Evolutionary conservation across 2,888 invertebrate genomes (phyloP).

Genomic region (Therioaphis trifolii): DNA sequence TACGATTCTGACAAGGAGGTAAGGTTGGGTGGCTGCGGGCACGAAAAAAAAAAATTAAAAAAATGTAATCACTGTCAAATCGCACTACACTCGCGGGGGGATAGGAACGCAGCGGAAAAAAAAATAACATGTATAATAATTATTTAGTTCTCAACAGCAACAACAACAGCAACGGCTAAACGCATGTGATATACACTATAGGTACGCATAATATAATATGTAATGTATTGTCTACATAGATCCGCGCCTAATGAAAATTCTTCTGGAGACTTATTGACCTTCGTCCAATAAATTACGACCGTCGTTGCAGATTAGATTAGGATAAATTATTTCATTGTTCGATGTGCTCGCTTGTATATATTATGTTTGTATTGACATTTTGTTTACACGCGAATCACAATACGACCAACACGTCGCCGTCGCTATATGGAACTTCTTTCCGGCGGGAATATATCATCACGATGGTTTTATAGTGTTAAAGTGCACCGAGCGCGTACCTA

Average conservation of each 20-base stretch:
- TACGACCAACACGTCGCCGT: too few species aligned
- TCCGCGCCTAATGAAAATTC: conserved; percentile 37
- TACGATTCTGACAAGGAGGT: neutral
- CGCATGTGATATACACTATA: neutral
- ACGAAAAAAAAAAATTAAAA: too few species aligned
- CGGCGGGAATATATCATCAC: neutral
- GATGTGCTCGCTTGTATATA: neutral
- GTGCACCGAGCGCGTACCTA: too few species aligned
- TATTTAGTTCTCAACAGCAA: neutral
- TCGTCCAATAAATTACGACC: conserved; percentile 38
- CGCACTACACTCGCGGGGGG: too few species aligned
- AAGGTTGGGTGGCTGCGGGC: neutral
- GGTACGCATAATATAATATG: too few species aligned
- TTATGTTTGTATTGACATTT: neutral
- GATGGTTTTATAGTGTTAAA: neutral
- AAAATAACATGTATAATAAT: neutral
- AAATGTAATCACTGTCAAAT: neutral
- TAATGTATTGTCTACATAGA: conserved; percentile 25
- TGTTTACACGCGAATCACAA: too few species aligned
- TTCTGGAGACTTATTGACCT: conserved; percentile 43
- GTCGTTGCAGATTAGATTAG: conserved; percentile 27
- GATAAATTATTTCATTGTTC: conserved; percentile 50
- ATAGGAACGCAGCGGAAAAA: neutral
- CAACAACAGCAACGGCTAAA: too few species aligned
- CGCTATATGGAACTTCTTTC: neutral